Base-by-base conservation (phyloP, 2,797 vertebrate species). In the Lacerta viridis region DNA sequence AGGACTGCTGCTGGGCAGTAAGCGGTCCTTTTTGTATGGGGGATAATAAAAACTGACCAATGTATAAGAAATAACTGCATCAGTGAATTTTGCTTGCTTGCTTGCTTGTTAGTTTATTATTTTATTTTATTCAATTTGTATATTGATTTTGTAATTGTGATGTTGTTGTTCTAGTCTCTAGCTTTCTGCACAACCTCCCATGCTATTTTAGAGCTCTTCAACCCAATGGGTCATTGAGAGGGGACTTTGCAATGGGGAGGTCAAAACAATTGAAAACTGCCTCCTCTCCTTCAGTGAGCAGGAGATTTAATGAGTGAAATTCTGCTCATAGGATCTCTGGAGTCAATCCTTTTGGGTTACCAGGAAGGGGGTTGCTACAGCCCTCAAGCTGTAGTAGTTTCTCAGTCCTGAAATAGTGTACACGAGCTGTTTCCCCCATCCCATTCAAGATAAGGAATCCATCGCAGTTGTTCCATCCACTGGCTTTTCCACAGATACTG, bases 161-260 rank as follows among this genome's bases (percentile, higher is more conserved):
- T 15, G 50, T 15, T 55, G 50, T 55, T 55, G 50, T 11, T 50
- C 46, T 55, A 55, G 50, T 55, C 13, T 55, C 50, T 55, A 55
- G 50, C 13, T 55, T 15, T 55, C 50, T 1, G 11, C 50, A 50
- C 23, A 20, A 66, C 64, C 64, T 68, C 8, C 64, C 64, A 55
- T 55, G 50, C 50, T 86, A 81, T 72, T 41, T 84, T 85, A 66
- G 89, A 80, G 91, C 92, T 94, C 90, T 89, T 89, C 79, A 84
- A 0, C 20, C 61, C 61, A 18, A 64, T 61, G 5, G 59, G 46
- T 8, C 69, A 68, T 86, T 92, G 61, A 84, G 90, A 55, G 43
- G 88, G 74, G 59, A 84, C 77, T 87, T 59, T 41, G 10, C 29
- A 36, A 29, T 27, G 46, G 43, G 27, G 4, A 83, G 41, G 0